A percentile compares a stretch with the other conserved stretches of the same genome.
These are phyloP conservation scores for Abrostola triplasia DNA, from an alignment of 2,888 invertebrate species.

Conservation along the genomic window DNA sequence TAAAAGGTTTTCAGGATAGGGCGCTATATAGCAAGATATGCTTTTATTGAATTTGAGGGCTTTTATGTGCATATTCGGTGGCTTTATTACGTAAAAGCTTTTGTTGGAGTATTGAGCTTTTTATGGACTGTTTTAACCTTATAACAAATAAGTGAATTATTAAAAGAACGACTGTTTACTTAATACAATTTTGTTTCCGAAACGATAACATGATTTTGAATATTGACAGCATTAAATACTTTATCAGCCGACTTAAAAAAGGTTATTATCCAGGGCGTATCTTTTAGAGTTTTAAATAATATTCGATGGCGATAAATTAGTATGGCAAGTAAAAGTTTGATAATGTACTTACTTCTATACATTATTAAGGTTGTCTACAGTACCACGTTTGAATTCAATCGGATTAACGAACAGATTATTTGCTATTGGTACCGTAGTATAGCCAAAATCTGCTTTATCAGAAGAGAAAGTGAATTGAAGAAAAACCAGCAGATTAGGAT, in stretches of 20 bases:
- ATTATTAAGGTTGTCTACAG: background rate
- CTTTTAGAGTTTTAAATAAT: no score
- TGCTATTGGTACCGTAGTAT: no score
- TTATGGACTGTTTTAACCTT: constrained; percentile 63
- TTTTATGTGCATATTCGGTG: constrained; percentile 79
- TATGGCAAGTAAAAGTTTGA: no score
- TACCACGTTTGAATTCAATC: constrained; percentile 1
- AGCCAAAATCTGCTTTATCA: background rate
- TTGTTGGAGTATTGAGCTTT: constrained; percentile 69
- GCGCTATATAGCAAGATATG: constrained; percentile 81
- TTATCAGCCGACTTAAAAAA: no score
- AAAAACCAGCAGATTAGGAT: no score
- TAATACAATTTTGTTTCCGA: constrained; percentile 10
- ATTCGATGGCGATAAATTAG: no score
- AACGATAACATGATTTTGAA: background rate
- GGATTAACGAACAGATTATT: constrained; percentile 1
- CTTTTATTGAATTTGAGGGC: constrained; percentile 85
- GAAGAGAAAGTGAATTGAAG: no score
- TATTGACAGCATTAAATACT: no score
- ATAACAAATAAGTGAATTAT: constrained; percentile 52
- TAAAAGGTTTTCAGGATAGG: constrained; percentile 81
- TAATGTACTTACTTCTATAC: no score
- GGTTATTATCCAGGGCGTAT: no score
- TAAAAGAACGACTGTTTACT: constrained; percentile 21
- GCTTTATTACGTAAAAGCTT: constrained; percentile 81